Conservation (phyloP, 92 coral and sea anemone genomes). For the Parazoanthus darwini region DNA sequence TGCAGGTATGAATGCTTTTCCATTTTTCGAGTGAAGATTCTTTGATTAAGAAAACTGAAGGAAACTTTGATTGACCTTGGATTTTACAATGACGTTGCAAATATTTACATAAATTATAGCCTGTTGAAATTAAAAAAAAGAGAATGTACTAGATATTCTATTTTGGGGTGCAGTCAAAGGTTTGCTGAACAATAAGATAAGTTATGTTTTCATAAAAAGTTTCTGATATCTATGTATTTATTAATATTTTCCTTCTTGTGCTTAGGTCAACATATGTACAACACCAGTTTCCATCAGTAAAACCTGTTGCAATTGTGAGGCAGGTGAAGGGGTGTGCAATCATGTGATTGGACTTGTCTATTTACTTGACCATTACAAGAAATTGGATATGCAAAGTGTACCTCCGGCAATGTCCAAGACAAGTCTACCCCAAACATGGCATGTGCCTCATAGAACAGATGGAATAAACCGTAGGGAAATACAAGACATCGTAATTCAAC, state of each 20-base stretch:
- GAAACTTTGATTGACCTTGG: not conserved
- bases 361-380: conserved; percentile 30
- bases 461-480: conserved; percentile 43
- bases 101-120: conserved; percentile 18
- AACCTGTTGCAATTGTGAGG: conserved; percentile 40
- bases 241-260: not conserved
- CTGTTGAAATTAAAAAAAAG: conserved; percentile 20
- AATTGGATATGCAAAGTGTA: conserved; percentile 19
- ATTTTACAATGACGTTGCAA: conserved; percentile 17
- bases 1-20: conserved; percentile 4
- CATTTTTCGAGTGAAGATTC: not conserved
- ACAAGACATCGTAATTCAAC: conserved; percentile 35
- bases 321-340: conserved; percentile 40
- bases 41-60: conserved; percentile 11
- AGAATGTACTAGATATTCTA: conserved; percentile 20
- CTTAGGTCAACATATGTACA: not conserved
- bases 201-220: no score
- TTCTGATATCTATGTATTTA: not conserved
- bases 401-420: conserved; percentile 51
- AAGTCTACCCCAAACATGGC: conserved; percentile 54
- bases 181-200: conserved; percentile 24
- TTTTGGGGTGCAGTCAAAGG: conserved; percentile 19
- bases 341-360: conserved; percentile 42
- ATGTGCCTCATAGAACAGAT: conserved; percentile 40
- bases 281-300: conserved; percentile 3